Percentiles rank a stretch among this genome's conserved stretches.
phyloP scores from a whole-genome alignment of 2,113 vertebrate genomes.

The Aptenodytes forsteri region DNA sequence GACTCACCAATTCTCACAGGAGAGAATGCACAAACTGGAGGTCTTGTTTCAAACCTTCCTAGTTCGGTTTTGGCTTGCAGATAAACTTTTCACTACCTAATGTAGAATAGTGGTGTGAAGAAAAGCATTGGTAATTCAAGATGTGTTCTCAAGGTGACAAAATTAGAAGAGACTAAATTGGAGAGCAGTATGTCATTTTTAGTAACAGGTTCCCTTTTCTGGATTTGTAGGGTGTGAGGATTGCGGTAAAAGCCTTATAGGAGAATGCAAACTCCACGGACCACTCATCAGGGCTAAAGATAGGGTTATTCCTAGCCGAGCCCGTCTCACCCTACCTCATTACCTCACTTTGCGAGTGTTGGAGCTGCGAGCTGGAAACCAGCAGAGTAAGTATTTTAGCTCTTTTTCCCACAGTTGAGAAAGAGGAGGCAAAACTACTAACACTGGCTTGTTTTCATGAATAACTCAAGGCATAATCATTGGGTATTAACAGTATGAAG shows the following conservation, averaged over 20 bases:
- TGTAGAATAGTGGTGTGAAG: background rate
- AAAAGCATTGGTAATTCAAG: background rate
- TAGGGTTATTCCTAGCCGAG: constrained; percentile 64
- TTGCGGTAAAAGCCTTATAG: constrained; percentile 62
- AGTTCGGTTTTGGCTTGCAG: background rate
- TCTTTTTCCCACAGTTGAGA: background rate
- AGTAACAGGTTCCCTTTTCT: constrained; percentile 48
- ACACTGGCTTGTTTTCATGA: background rate
- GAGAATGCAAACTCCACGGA: constrained; percentile 64
- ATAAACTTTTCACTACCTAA: background rate
- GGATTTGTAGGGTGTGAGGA: constrained; percentile 68
- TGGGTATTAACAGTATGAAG: background rate
- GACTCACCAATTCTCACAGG: background rate
- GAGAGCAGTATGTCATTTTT: background rate
- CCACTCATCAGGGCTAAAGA: constrained; percentile 65
- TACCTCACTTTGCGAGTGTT: constrained; percentile 63
- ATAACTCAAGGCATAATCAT: background rate
- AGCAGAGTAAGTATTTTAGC: constrained; percentile 62
- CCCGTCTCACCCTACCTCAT: constrained; percentile 66
- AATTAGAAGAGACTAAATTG: background rate
- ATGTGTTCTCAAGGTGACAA: background rate
- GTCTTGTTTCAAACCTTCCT: background rate
- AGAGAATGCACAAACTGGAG: background rate
- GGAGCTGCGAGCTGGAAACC: constrained; percentile 64
- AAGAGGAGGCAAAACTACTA: background rate